Evolutionary conservation across 2,888 invertebrate species (phyloP), one percentile per base, ranked within the genome.

Genomic region (Cosmia pyralina): DNA sequence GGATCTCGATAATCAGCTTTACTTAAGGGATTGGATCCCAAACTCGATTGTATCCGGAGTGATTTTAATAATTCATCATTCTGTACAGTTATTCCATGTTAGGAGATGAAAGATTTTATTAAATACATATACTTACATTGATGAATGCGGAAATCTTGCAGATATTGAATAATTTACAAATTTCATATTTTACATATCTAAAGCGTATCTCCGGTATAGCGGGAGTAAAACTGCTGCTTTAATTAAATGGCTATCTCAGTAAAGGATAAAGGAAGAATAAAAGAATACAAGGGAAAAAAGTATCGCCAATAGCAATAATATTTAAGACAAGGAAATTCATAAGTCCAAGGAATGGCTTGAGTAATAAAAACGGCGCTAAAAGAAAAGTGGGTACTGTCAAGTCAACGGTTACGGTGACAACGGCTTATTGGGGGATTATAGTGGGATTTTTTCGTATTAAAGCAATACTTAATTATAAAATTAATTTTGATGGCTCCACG

Each of bases 61-160:
- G 94, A 94, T 94, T 95, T 95, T 95, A 96, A 96, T 96, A 95
- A 95, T 95, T 95, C 94, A 95, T 94, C 92, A 92, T 89, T 90
- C 88, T 89, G 88, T 90, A 90, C 90, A 89, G 90, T 89, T 91
- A 90, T 90, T 91, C 83, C 82, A 87, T 84, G 88, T 91, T 85
- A 89, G 83, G 86, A 91, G 86, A 91, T 86, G 88, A 90, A 90
- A 89, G 85, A 89, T 89, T 87, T 87, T 87, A 90, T 90, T 89
- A 89, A 90, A 89, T 88, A 88, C 82, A 85, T 76, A 84, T 81
- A 85, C 85, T 87, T 83, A 90, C 92, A 90, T 88, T 90, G 85
- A 86, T 87, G 85, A 85, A 85, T 86, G 79, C 62, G 75, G 66
- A 73, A 78, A 81, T 75, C 75, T 71, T 58, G 72, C 62, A 28